These are phyloP conservation scores for Lithobates pipiens DNA, from an alignment of 2,797 vertebrate genomes.

Conservation along the genomic window DNA sequence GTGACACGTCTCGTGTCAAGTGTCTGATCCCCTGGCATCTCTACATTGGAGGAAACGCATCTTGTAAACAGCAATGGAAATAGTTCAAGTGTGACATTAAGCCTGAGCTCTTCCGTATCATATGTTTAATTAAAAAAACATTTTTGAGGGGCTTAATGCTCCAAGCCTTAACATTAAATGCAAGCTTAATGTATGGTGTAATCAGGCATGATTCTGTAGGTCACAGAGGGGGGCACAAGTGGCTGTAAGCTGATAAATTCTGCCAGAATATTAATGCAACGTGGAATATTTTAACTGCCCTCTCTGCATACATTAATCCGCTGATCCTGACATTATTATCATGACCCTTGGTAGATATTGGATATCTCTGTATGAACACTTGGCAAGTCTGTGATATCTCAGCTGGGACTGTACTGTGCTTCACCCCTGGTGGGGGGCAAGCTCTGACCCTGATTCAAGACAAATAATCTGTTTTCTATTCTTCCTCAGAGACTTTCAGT, in stretches of 20 bases:
- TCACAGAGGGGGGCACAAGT: constrained; percentile 22
- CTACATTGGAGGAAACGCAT: constrained; percentile 9
- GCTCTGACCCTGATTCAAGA: too few species aligned
- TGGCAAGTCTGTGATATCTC: background rate
- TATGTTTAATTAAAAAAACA: constrained; percentile 49
- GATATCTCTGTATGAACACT: background rate
- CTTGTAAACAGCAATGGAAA: constrained; percentile 10
- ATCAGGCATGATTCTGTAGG: constrained; percentile 14
- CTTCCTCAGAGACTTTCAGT: too few species aligned
- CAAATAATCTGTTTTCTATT: too few species aligned
- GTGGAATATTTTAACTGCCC: constrained; percentile 38
- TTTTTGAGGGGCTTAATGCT: constrained; percentile 30
- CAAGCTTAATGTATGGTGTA: constrained; percentile 33
- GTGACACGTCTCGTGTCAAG: too few species aligned
- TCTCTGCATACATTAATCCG: constrained; percentile 43
- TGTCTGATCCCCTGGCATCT: background rate
- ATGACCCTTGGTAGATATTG: constrained; percentile 22
- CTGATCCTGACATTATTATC: constrained; percentile 40
- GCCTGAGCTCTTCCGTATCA: constrained; percentile 28
- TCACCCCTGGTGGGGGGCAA: too few species aligned
- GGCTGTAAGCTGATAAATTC: constrained; percentile 37
- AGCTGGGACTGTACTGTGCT: too few species aligned
- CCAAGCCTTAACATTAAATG: constrained; percentile 9
- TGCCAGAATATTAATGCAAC: constrained; percentile 39
- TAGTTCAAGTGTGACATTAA: constrained; percentile 51